Conservation (phyloP, 1,140 invertebrate species). For the Neodiprion fabricii region DNA sequence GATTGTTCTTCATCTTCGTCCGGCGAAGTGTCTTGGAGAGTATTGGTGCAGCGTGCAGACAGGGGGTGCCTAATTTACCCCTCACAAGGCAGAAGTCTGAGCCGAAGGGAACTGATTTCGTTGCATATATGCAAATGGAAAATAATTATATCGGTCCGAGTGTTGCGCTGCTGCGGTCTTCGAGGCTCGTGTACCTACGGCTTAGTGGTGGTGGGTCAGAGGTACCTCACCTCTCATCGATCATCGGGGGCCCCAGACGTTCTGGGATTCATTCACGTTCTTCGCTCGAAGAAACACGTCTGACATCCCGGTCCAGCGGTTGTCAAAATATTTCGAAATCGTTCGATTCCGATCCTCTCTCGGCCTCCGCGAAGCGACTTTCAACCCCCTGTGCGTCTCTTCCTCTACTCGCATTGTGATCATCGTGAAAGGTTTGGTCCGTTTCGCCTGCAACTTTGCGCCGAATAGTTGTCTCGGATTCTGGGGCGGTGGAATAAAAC, state of each 20-base stretch:
- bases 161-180: constrained; percentile 41
- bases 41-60: not conserved
- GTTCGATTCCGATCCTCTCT: no score
- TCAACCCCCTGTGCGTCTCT: no score
- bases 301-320: constrained; percentile 30
- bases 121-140: constrained; percentile 44
- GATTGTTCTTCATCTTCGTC: no score
- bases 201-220: constrained; percentile 39
- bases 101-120: constrained; percentile 23
- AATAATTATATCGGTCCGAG: constrained; percentile 60
- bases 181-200: constrained; percentile 29
- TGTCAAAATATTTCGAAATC: constrained; percentile 27
- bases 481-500: not conserved
- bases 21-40: no score
- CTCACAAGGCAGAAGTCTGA: not conserved
- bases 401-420: no score
- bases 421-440: no score
- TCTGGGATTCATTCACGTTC: constrained; percentile 41
- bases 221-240: constrained; percentile 52
- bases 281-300: constrained; percentile 35
- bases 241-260: constrained; percentile 52
- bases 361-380: no score
- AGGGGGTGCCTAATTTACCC: not conserved
- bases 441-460: no score
- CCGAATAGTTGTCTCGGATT: no score